Conservation (phyloP, 1,140 invertebrate species). For the Zaprionus africanus region DNA sequence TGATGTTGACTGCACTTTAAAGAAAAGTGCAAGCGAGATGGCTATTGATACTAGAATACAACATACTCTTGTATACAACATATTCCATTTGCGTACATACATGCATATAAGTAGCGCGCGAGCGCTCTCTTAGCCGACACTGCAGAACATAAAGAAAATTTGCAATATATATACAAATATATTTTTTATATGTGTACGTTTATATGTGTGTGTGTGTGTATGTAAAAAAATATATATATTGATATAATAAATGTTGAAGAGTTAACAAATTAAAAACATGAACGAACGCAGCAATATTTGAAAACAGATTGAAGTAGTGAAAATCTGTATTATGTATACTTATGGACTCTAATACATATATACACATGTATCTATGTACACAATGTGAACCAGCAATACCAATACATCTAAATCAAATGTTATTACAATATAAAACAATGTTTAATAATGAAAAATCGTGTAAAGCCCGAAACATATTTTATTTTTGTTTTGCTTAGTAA, state of each 20-base stretch:
- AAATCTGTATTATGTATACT: slow-evolving; percentile 5
- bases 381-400: slow-evolving; percentile 10
- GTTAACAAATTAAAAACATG: background rate
- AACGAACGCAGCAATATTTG: background rate
- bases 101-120: slow-evolving; percentile 45
- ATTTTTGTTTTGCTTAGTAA: slow-evolving; percentile 9
- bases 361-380: background rate
- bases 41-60: slow-evolving; percentile 39
- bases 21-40: slow-evolving; percentile 53
- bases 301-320: background rate
- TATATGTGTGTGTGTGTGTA: slow-evolving; percentile 6
- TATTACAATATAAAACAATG: slow-evolving; percentile 1
- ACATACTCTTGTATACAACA: slow-evolving; percentile 49
- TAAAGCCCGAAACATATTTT: background rate
- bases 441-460: slow-evolving; percentile 6
- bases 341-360: background rate
- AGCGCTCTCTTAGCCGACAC: slow-evolving; percentile 43
- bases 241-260: slow-evolving; percentile 1
- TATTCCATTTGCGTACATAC: slow-evolving; percentile 27
- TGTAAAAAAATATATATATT: background rate
- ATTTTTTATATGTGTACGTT: background rate
- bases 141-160: slow-evolving; percentile 17
- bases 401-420: slow-evolving; percentile 2
- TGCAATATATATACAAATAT: background rate
- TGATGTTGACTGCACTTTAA: slow-evolving; percentile 31